Percentiles rank a stretch among this genome's conserved stretches.
phyloP scores from a whole-genome alignment of 1,140 invertebrate species.

The Plectrocnemia conspersa region DNA sequence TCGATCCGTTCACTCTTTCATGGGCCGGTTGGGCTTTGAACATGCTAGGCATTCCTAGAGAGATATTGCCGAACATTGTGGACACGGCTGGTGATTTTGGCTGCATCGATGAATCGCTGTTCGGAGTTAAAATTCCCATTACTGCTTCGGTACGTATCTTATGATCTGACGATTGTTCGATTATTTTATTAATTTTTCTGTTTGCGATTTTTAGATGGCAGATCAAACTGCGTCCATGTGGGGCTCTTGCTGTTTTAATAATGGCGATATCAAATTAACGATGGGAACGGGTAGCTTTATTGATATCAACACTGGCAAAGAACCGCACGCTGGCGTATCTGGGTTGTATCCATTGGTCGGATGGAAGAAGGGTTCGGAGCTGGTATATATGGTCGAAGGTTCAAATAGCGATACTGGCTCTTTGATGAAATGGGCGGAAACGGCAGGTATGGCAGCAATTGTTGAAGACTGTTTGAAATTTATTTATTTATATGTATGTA shows the following conservation, averaged over 20 bases:
- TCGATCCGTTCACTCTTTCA: conserved; percentile 82
- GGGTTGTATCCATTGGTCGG: conserved; percentile 87
- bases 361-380: conserved; percentile 72
- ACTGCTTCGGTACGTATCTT: conserved; percentile 62
- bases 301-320: conserved; percentile 76
- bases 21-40: conserved; percentile 71
- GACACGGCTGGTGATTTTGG: conserved; percentile 77
- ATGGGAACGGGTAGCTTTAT: conserved; percentile 94
- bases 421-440: conserved; percentile 80
- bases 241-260: conserved; percentile 79
- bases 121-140: conserved; percentile 75
- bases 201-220: conserved; percentile 53
- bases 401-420: conserved; percentile 81
- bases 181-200: not conserved
- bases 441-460: conserved; percentile 54
- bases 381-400: conserved; percentile 78
- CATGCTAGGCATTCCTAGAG: conserved; percentile 65
- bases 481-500: conserved; percentile 4
- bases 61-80: conserved; percentile 76
- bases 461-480: not conserved
- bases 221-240: conserved; percentile 87
- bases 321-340: conserved; percentile 71
- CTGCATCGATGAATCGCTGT: conserved; percentile 56
- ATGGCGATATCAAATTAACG: conserved; percentile 84
- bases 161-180: not conserved